Evolutionary conservation across 2,113 vertebrate genomes (phyloP).

Genomic region (Myotis lucifugus): DNA sequence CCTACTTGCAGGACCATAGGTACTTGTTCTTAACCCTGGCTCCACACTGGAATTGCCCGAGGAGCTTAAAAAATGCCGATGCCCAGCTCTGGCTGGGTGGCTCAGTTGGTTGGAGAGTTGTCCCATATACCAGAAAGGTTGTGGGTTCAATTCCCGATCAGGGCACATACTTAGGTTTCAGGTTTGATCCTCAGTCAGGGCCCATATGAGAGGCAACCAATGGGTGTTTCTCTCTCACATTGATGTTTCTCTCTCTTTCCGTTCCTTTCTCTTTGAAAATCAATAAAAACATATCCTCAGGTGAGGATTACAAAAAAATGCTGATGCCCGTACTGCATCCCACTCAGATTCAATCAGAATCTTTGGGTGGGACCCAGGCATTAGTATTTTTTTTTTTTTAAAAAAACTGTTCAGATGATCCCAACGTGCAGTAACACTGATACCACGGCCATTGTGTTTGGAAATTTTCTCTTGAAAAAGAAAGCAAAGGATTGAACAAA

Average conservation of each 20-base stretch:
- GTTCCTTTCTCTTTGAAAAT: neutral
- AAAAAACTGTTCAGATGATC: neutral
- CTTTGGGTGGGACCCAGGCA: neutral
- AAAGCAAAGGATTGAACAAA: neutral
- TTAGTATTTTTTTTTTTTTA: too few species aligned
- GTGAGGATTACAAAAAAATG: neutral
- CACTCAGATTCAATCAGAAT: neutral
- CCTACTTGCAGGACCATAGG: neutral
- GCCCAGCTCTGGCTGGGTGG: neutral
- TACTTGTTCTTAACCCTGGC: neutral
- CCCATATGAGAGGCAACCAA: neutral
- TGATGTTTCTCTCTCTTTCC: neutral
- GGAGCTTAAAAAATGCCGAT: neutral
- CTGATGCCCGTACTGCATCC: neutral
- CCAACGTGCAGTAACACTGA: neutral
- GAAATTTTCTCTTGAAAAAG: conserved; percentile 14
- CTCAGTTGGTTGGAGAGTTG: neutral
- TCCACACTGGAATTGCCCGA: neutral
- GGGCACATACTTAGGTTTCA: neutral
- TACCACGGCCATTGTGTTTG: neutral
- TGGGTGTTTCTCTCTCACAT: neutral
- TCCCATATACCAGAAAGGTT: neutral
- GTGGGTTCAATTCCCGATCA: neutral
- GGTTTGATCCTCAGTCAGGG: neutral
- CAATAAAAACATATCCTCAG: neutral